These are phyloP conservation scores for Solea solea DNA, from an alignment of 2,113 vertebrate genomes.

Conservation along the genomic window DNA sequence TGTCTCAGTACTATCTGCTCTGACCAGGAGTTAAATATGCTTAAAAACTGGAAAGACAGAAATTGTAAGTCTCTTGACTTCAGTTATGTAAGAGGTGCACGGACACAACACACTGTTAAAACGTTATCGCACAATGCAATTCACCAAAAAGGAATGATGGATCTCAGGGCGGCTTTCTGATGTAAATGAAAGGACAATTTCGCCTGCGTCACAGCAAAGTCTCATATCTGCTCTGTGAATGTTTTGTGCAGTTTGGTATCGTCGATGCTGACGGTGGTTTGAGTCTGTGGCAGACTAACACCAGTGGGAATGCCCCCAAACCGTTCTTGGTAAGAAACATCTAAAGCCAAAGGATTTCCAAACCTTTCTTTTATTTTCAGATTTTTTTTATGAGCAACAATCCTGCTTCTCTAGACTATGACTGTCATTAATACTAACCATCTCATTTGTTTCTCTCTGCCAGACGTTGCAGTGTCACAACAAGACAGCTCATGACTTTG, in stretches of 20 bases:
- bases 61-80: conserved; percentile 20
- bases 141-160: conserved; percentile 9
- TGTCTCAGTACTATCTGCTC: conserved; percentile 33
- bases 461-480: conserved; percentile 97
- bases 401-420: conserved; percentile 23
- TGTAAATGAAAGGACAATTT: conserved; percentile 6
- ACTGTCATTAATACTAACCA: conserved; percentile 24
- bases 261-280: conserved; percentile 95
- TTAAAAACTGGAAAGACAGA: conserved; percentile 14
- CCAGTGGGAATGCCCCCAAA: conserved; percentile 89
- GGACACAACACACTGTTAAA: conserved; percentile 1
- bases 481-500: conserved; percentile 96
- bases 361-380: neutral
- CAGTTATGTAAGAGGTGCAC: conserved; percentile 33
- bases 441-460: conserved; percentile 27
- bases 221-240: conserved; percentile 21
- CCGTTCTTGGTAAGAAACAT: conserved; percentile 90
- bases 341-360: neutral
- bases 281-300: conserved; percentile 97
- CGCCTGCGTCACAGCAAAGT: neutral
- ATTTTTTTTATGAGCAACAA: neutral
- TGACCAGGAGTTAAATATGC: conserved; percentile 35
- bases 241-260: conserved; percentile 89
- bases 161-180: neutral
- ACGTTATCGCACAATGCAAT: conserved; percentile 1